These are phyloP conservation scores for Brachyopa scutellaris DNA, from an alignment of 2,888 invertebrate genomes.

Conservation along the genomic window DNA sequence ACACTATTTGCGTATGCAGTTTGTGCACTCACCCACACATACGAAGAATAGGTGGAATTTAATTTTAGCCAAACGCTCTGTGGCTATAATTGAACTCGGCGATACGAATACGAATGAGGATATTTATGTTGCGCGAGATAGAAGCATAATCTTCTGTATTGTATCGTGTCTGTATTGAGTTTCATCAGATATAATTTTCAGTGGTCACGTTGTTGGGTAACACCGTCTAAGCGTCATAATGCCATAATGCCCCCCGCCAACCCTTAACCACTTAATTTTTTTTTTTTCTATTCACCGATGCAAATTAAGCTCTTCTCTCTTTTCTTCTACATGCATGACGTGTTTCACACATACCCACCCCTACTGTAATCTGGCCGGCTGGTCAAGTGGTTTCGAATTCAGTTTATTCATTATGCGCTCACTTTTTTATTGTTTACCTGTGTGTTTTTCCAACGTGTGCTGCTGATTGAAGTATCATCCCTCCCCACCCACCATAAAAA, in stretches of 20 bases:
- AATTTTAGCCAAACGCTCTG: constrained; percentile 34
- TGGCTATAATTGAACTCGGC: constrained; percentile 20
- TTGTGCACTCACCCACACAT: not conserved
- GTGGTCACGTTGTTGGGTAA: constrained; percentile 54
- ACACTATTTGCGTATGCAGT: constrained; percentile 24
- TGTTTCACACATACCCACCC: constrained; percentile 39
- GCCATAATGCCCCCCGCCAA: not conserved
- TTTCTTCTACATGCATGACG: constrained; percentile 39
- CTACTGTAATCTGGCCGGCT: constrained; percentile 2
- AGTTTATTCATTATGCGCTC: constrained; percentile 44
- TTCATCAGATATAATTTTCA: constrained; percentile 31
- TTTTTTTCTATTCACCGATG: constrained; percentile 17
- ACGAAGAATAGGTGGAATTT: constrained; percentile 17
- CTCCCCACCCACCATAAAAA: not conserved
- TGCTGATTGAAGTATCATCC: not conserved
- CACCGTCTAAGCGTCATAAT: constrained; percentile 15
- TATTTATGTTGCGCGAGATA: not conserved
- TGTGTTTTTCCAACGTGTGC: constrained; percentile 38
- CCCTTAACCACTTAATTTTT: not conserved
- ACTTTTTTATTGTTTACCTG: constrained; percentile 17
- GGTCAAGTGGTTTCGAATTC: constrained; percentile 30
- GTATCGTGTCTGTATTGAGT: constrained; percentile 30
- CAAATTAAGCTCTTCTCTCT: constrained; percentile 33
- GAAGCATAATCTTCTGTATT: not conserved
- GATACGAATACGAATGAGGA: not conserved